Base-by-base conservation (phyloP, 2,888 invertebrate species). In the Phalera bucephala region DNA sequence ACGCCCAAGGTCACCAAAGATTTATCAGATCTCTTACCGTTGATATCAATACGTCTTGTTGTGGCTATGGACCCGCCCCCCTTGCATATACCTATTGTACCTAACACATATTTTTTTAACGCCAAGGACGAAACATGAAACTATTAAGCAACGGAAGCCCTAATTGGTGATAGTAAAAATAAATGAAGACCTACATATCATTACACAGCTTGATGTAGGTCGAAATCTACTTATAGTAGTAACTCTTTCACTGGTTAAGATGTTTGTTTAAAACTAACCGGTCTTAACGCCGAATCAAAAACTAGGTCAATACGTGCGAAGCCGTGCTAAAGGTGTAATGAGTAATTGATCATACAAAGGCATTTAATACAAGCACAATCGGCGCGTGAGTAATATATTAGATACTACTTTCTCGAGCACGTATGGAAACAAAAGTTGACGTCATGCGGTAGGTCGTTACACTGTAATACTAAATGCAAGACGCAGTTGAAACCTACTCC, bases 291-390 rank as follows among this genome's bases (percentile, higher is more conserved):
- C 17, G 15, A 22, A 35, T 30, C 10, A 12, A 36, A 26, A 52
- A 33, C 28, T 43, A 31, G 45, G 46, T 33, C 41, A 44, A 31
- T 31, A 26, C 34, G 7, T 40, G 30, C 28, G 40, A 44, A 46
- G 14, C 51, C 38, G 31, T 40, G 44, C 45, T 42, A 42, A 49
- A 41, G 37, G 29, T 29, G 17, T 40, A 37, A 41, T 46, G 36
- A 42, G 40, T 52, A 38, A 48, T 57, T 52, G 33, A 51, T 54
- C 42, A 46, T 44, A 54, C 39, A 48, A 40, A 39, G 34, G 33
- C 28, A 25, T 39, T 44, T 38, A 40, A 17, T 45, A 19, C 2
- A 17, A 7, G 6, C 21, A 21, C 14, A 9, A n/a, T 6, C 2
- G 12, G 3, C 2, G 27, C 14, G 27, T 27, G 13, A 27, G 27